Base-by-base conservation (phyloP, 2,888 invertebrate species). In the Eristalis pertinax region DNA sequence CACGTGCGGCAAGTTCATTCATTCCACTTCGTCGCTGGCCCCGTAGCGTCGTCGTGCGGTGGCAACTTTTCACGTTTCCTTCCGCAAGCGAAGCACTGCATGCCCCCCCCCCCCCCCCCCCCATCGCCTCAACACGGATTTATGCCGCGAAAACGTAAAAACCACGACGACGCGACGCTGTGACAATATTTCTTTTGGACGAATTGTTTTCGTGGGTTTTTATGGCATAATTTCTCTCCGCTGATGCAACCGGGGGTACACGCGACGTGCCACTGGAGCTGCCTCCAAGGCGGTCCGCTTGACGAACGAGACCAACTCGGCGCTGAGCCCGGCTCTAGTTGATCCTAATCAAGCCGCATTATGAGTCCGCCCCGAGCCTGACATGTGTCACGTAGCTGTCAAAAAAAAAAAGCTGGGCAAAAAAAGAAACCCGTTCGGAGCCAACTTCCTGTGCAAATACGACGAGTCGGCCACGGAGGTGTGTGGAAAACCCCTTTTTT, bases 1-100 rank as follows among this genome's bases (percentile, higher is more conserved):
- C 73, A 74, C 73, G 73, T 74, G 73, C 73, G 67, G 69, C 69
- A 56, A 77, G 69, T 77, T 77, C 69, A 77, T 69, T 77, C 74
- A 65, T 56, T 43, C 15, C 11, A 32, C 13, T 38, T 5, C 22
- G 5, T 3, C 38, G 35, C 22, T 58, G 69, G 50, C 38, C n/a
- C 43, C 15, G 41, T 15, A 15, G 10, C 58, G 58, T 58, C 58
- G 58, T 58, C 4, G 5, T 26, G 24, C 15, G 60, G 60, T 26
- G 60, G 19, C 60, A 60, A 26, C 38, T 77, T 77, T 69, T 77
- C 77, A 77, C 69, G 77, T 77, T 77, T 69, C 69, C 50, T 70
- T 62, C 63, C 13, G 77, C 56, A 77, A 77, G 63, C 69, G 13
- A 26, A 15, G 32, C 38, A 15, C 32, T 43, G 15, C 29, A 58